Evolutionary conservation across 2,797 vertebrate genomes (phyloP).

Genomic region (Sphenopsis melanotis): DNA sequence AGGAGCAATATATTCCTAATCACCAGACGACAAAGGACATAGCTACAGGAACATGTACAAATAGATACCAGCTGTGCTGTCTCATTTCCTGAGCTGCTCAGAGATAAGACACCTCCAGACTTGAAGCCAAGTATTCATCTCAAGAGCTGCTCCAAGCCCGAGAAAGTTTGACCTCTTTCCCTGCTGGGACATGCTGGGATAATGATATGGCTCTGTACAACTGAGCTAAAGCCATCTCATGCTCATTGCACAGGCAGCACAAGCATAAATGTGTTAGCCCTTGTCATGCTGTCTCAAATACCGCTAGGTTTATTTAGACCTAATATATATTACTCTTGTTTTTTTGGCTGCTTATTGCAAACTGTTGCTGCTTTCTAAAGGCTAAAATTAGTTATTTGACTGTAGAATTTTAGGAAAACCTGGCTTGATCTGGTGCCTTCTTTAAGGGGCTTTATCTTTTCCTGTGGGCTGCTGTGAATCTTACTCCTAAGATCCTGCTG

Average conservation of each 20-base stretch:
- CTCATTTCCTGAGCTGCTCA: neutral
- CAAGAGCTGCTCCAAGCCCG: neutral
- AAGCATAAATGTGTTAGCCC: neutral
- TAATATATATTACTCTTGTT: neutral
- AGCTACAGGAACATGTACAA: neutral
- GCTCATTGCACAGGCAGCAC: neutral
- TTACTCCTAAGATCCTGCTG: neutral
- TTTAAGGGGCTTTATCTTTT: conserved; percentile 4
- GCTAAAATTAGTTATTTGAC: neutral
- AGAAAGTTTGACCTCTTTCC: neutral
- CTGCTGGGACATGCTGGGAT: neutral
- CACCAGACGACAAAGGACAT: neutral
- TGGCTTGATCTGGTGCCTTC: neutral
- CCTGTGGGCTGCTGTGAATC: neutral
- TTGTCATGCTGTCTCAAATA: neutral
- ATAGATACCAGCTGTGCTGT: neutral
- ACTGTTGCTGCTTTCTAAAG: neutral
- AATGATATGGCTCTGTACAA: neutral
- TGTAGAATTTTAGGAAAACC: neutral
- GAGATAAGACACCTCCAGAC: neutral
- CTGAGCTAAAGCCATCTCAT: neutral
- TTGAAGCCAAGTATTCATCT: neutral
- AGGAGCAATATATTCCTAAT: neutral
- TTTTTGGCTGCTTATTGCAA: neutral
- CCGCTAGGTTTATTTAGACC: neutral